A percentile compares a stretch with the other conserved stretches of the same genome.
Evolutionary conservation across 92 coral and sea anemone genomes (phyloP).

Genomic region (Virgularia gustaviana): DNA sequence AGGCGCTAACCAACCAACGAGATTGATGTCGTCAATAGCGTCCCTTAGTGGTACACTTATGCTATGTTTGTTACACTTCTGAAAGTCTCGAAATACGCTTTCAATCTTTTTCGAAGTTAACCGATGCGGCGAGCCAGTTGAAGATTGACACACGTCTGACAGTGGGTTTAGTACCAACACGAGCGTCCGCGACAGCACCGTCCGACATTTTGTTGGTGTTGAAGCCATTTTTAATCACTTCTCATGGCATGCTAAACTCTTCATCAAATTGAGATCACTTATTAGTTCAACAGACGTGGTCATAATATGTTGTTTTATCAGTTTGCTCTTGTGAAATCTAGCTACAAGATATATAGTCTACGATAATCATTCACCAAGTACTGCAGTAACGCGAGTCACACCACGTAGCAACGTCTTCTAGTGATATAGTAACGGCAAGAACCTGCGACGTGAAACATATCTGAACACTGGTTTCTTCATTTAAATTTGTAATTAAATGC

Average conservation of each 20-base stretch:
- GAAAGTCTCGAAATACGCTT: conserved; percentile 16
- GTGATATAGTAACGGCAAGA: not conserved
- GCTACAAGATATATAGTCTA: too few species aligned
- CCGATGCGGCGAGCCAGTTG: not conserved
- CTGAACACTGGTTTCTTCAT: conserved; percentile 11
- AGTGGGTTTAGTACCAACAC: conserved; percentile 12
- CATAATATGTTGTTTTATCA: too few species aligned
- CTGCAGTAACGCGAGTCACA: not conserved
- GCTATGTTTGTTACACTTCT: conserved; percentile 24
- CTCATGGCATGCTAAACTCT: not conserved
- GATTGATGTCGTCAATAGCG: conserved; percentile 65
- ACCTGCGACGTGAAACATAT: not conserved
- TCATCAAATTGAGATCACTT: not conserved
- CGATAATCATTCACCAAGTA: too few species aligned
- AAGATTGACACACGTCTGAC: conserved; percentile 2
- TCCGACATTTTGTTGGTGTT: conserved; percentile 8
- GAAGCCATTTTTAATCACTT: conserved; percentile 8
- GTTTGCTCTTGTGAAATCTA: too few species aligned
- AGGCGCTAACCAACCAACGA: conserved; percentile 89
- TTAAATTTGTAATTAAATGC: conserved; percentile 33
- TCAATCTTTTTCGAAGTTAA: conserved; percentile 5
- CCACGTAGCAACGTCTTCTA: not conserved
- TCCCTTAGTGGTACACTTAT: conserved; percentile 22
- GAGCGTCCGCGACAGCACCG: conserved; percentile 27
- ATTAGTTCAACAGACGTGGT: too few species aligned